These are phyloP conservation scores for Thamnophis elegans DNA, from an alignment of 2,797 vertebrate genomes.

Conservation along the genomic window DNA sequence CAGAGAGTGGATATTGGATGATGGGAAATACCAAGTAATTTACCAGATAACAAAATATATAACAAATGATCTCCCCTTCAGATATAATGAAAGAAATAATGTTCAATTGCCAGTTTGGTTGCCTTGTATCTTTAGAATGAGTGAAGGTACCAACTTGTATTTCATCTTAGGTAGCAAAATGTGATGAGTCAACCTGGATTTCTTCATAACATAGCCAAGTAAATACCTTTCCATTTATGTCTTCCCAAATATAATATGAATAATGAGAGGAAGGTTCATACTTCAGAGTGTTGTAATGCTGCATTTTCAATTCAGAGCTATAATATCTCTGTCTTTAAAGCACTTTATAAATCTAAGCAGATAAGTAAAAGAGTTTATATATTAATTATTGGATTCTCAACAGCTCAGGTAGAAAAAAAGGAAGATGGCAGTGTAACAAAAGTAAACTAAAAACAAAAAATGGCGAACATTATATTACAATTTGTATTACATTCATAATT, in stretches of 20 bases:
- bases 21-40: not conserved
- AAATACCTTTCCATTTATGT: not conserved
- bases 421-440: not conserved
- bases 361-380: not conserved
- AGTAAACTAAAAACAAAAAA: not conserved
- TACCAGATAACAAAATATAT: not conserved
- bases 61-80: not conserved
- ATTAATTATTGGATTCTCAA: not conserved
- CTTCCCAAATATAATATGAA: not conserved
- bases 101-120: not conserved
- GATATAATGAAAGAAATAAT: not conserved
- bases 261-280: not conserved
- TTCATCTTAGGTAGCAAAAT: not conserved
- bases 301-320: not conserved
- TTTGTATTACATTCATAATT: conserved; percentile 8
- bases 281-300: not conserved
- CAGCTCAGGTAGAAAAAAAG: not conserved
- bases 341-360: not conserved
- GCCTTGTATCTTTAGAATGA: not conserved
- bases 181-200: not conserved
- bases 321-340: not conserved
- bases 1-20: not conserved
- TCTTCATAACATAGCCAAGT: not conserved
- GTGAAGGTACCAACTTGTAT: not conserved
- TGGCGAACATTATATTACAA: not conserved